Base-by-base conservation (phyloP, 2,113 vertebrate species). In the Rhabdornis inornatus region DNA sequence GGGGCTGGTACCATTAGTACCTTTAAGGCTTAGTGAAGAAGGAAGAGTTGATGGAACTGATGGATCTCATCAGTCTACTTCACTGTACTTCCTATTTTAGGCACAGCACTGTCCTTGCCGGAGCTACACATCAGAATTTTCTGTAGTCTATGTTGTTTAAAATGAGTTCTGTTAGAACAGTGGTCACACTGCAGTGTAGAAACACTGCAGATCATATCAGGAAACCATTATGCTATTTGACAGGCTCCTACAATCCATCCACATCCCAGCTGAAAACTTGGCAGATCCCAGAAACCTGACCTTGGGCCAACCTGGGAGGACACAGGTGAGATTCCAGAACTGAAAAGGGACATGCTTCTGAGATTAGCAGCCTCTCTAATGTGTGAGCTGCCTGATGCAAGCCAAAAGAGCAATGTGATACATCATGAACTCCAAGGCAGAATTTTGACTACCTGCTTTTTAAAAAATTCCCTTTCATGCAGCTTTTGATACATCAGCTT, bases 51-150 rank as follows among this genome's bases (percentile, higher is more conserved):
- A 57, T 60, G 53, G 22, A 92, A 79, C 14, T 49, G 47, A 37
- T 53, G 33, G 25, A 40, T 74, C 49, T 87, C 22, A 60, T 74
- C 49, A 57, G 22, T 59, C 53, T 82, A n/a, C 39, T 87, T 77
- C 52, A 71, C 37, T 79, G 13, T 23, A 37, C 5, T 57, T 94
- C 56, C 18, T 82, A 7, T 82, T 94, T 92, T 47, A 84, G 83
- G 42, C 9, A 49, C 30, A 78, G 10, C 7, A 23, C 40, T 6
- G 2, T 64, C 53, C n/a, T 76, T 82, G 27, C 17, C 0, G 0
- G 37, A 60, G 79, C 57, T 70, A 65, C 14, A 25, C 5, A 39
- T 65, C 53, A 71, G 70, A 21, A 85, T 90, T 90, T 90, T 94
- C 82, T 79, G 17, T 49, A 33, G n/a, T 7, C 24, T 56, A 0